Evolutionary conservation across 2,797 vertebrate genomes (phyloP).

Genomic region (Octomys mimax): DNA sequence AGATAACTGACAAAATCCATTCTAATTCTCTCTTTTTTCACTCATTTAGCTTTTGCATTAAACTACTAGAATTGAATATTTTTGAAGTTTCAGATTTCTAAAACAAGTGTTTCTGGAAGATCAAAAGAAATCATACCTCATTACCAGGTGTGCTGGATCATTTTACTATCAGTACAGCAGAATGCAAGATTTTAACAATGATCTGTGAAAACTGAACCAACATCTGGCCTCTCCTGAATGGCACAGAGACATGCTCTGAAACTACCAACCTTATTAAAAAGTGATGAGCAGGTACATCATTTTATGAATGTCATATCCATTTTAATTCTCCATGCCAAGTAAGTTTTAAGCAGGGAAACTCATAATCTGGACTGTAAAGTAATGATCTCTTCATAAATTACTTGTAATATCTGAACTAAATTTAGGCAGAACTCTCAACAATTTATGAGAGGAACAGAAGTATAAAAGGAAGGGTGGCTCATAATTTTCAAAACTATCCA

Average conservation of each 20-base stretch:
- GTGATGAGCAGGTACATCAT: slow-evolving; percentile 26
- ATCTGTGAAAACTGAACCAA: background rate
- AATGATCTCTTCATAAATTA: slow-evolving; percentile 34
- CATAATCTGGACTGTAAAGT: slow-evolving; percentile 42
- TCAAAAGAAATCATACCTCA: slow-evolving; percentile 51
- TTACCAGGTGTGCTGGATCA: slow-evolving; percentile 11
- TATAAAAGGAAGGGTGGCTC: background rate
- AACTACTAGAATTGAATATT: background rate
- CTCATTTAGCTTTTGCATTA: background rate
- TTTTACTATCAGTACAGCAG: background rate
- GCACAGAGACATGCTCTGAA: background rate
- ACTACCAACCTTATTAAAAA: slow-evolving; percentile 49
- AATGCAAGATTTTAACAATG: background rate
- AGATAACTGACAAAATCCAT: background rate
- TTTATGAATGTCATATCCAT: slow-evolving; percentile 38
- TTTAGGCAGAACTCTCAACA: slow-evolving; percentile 35
- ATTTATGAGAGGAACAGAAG: slow-evolving; percentile 9
- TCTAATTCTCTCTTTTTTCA: background rate
- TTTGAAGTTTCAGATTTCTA: background rate
- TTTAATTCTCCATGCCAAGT: slow-evolving; percentile 6
- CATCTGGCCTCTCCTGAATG: background rate
- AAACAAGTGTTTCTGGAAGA: slow-evolving; percentile 37
- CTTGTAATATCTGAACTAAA: slow-evolving; percentile 16
- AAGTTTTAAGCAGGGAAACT: background rate
- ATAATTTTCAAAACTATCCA: slow-evolving; percentile 21